Percentiles rank a stretch among this genome's conserved stretches.
phyloP scores from a whole-genome alignment of 2,888 invertebrate species.

The Ecdyonurus torrentis region DNA sequence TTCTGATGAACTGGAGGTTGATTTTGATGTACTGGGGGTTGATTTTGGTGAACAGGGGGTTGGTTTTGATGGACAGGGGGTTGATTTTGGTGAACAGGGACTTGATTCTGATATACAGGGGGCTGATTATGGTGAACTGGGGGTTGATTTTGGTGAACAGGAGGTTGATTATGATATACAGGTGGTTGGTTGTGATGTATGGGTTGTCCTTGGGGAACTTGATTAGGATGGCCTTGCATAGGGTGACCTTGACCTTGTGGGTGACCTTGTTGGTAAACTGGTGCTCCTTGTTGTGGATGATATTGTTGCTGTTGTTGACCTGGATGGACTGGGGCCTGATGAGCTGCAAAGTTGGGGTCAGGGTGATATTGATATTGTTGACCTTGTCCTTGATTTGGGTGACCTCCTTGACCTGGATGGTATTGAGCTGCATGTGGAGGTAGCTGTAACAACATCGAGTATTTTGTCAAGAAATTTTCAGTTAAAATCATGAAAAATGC shows the following conservation, averaged over 20 bases:
- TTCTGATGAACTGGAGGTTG: slow-evolving; percentile 18
- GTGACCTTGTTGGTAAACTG: not conserved
- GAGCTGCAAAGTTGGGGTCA: slow-evolving; percentile 6
- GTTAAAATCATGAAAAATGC: too few relatives aligned
- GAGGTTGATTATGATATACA: slow-evolving; percentile 9
- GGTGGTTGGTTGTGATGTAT: not conserved
- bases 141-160: slow-evolving; percentile 17
- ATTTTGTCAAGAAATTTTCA: too few relatives aligned
- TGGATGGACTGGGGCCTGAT: slow-evolving; percentile 11
- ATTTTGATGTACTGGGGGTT: slow-evolving; percentile 15
- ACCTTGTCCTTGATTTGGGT: too few relatives aligned
- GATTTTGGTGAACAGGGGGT: slow-evolving; percentile 15
- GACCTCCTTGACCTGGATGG: slow-evolving; percentile 16
- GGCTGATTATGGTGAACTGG: slow-evolving; percentile 17
- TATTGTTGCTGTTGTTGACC: slow-evolving; percentile 14
- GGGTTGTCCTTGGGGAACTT: slow-evolving; percentile 4
- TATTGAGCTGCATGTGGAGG: slow-evolving; percentile 11
- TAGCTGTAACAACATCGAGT: too few relatives aligned
- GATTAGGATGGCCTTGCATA: slow-evolving; percentile 14
- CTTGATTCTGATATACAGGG: too few relatives aligned
- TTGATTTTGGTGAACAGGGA: too few relatives aligned
- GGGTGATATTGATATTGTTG: slow-evolving; percentile 12
- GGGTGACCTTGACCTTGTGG: slow-evolving; percentile 15
- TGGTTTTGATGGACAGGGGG: too few relatives aligned
- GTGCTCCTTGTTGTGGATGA: slow-evolving; percentile 10